Conservation (phyloP, 1,140 invertebrate species). For the Drosophila seguyi region DNA sequence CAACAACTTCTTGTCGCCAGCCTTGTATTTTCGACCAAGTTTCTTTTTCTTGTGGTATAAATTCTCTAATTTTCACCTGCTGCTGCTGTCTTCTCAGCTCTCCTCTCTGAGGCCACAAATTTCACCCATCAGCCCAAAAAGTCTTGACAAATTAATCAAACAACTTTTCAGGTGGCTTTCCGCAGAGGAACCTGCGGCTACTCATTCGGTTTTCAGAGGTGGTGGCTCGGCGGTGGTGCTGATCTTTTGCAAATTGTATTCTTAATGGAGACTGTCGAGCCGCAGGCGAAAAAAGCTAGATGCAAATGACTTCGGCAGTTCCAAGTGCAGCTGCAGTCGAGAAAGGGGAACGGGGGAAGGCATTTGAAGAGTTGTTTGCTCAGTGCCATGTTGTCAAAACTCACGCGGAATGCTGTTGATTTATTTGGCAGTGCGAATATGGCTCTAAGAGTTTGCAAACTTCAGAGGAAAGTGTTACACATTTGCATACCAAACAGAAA, state of each 20-base stretch:
- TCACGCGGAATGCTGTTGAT: constrained; percentile 13
- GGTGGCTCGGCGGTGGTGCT: constrained; percentile 12
- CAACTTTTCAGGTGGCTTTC: constrained; percentile 53
- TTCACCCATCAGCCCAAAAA: constrained; percentile 72
- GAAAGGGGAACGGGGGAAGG: background rate
- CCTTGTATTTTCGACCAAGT: constrained; percentile 13
- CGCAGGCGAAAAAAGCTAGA: constrained; percentile 28
- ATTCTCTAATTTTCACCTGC: constrained; percentile 68
- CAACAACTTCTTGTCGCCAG: constrained; percentile 16
- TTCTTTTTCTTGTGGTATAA: constrained; percentile 15
- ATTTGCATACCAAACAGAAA: background rate
- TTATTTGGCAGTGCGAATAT: constrained; percentile 1
- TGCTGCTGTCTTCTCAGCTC: constrained; percentile 16
- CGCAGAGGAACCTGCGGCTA: constrained; percentile 50
- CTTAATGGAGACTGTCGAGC: constrained; percentile 61
- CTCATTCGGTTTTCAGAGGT: constrained; percentile 25
- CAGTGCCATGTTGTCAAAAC: constrained; percentile 15
- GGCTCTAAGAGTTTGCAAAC: background rate
- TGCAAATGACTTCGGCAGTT: constrained; percentile 61
- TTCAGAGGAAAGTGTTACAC: background rate
- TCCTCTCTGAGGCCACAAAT: constrained; percentile 36
- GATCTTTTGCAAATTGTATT: constrained; percentile 70
- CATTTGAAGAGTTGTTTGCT: constrained; percentile 31
- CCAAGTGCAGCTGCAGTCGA: constrained; percentile 28
- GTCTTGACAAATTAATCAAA: constrained; percentile 78